Percentiles rank a stretch among this genome's conserved stretches.
These are phyloP conservation scores for Erpetoichthys calabaricus DNA, from an alignment of 2,797 vertebrate species.

Conservation along the genomic window DNA sequence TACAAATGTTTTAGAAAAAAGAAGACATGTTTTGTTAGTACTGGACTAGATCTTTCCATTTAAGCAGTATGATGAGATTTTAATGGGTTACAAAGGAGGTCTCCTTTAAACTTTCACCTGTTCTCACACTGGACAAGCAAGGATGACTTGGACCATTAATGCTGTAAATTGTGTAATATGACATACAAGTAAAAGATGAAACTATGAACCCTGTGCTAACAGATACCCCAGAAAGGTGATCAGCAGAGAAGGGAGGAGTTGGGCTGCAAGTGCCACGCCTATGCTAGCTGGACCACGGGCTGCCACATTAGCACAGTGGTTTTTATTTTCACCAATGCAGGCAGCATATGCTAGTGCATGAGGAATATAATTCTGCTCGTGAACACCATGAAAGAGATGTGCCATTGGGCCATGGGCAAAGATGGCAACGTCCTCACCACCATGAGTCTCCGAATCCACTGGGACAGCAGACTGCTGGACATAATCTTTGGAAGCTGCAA, in stretches of 20 bases:
- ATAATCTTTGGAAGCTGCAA: conserved; percentile 40
- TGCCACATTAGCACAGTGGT: conserved; percentile 37
- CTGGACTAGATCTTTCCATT: too few species aligned
- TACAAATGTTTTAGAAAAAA: too few species aligned
- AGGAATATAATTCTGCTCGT: conserved; percentile 59
- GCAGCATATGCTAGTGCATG: conserved; percentile 55
- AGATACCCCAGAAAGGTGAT: conserved; percentile 2
- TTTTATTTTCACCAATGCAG: conserved; percentile 43
- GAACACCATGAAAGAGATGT: conserved; percentile 56
- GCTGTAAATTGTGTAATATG: too few species aligned
- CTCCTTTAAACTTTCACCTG: too few species aligned
- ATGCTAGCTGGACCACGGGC: neutral
- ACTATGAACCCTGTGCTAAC: too few species aligned
- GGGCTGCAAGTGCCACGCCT: neutral
- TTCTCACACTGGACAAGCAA: too few species aligned
- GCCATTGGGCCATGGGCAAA: conserved; percentile 59
- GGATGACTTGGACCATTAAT: too few species aligned
- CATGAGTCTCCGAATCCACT: conserved; percentile 41
- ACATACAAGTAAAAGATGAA: too few species aligned
- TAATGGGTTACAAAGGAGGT: too few species aligned
- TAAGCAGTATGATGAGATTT: too few species aligned
- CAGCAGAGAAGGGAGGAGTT: conserved; percentile 19
- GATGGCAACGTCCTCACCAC: conserved; percentile 56
- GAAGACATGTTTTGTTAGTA: too few species aligned
- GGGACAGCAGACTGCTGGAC: conserved; percentile 46